A percentile compares a stretch with the other conserved stretches of the same genome.
Evolutionary conservation across 2,797 vertebrate species (phyloP).

Genomic region (Lithobates sylvaticus): DNA sequence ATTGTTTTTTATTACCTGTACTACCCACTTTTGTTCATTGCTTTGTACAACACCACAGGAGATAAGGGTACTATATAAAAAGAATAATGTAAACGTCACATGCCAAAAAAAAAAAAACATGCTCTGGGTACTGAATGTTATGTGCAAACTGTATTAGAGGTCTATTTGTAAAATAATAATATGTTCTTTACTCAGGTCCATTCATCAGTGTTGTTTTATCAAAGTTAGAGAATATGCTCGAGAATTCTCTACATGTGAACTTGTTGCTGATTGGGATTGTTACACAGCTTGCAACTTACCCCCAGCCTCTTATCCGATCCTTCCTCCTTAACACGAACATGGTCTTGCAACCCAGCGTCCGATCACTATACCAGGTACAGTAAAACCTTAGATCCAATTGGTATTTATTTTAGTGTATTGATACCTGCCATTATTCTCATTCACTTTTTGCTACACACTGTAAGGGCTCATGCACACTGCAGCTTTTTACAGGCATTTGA

Average conservation of each 20-base stretch:
- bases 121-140: too few relatives aligned
- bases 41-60: not conserved
- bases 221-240: constrained; percentile 96
- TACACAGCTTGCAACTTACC: constrained; percentile 92
- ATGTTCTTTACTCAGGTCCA: constrained; percentile 80
- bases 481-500: too few relatives aligned
- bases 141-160: too few relatives aligned
- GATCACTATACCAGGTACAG: constrained; percentile 93
- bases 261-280: constrained; percentile 94
- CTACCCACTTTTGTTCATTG: not conserved
- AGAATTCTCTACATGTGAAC: constrained; percentile 94
- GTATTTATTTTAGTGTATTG: not conserved
- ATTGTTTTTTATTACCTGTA: too few relatives aligned
- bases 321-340: constrained; percentile 97
- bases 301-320: constrained; percentile 94
- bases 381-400: not conserved
- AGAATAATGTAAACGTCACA: not conserved
- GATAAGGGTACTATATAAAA: not conserved
- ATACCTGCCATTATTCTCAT: too few relatives aligned
- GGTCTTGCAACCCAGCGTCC: constrained; percentile 96
- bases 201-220: constrained; percentile 96
- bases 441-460: too few relatives aligned
- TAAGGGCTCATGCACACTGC: too few relatives aligned
- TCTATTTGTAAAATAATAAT: not conserved
- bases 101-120: too few relatives aligned